phyloP scores from a whole-genome alignment of 2,797 vertebrate species.

The Acipenser transmontanus region DNA sequence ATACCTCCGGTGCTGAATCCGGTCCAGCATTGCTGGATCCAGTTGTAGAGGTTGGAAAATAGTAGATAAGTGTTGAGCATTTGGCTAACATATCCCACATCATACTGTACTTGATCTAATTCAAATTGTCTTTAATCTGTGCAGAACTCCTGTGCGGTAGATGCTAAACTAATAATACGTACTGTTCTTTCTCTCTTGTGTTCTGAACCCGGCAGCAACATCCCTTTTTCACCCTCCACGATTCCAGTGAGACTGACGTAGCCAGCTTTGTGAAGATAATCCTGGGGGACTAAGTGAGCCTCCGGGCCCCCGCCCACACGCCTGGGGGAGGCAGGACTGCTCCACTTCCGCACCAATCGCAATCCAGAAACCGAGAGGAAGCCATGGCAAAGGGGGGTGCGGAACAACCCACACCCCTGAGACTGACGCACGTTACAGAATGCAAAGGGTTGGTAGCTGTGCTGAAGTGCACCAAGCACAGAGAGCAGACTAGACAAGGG shows the following conservation, averaged over 20 bases:
- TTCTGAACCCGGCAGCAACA: conserved; percentile 69
- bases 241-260: conserved; percentile 93
- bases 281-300: conserved; percentile 73
- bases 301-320: conserved; percentile 22
- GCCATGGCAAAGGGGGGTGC: conserved; percentile 5
- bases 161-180: not conserved
- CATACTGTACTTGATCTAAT: too few species aligned
- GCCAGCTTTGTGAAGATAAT: conserved; percentile 90
- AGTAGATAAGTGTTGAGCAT: too few species aligned
- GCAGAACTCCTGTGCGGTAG: not conserved
- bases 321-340: conserved; percentile 37
- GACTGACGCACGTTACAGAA: not conserved
- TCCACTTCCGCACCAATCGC: conserved; percentile 35
- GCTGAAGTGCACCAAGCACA: not conserved
- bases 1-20: too few species aligned
- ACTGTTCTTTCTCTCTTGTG: conserved; percentile 18
- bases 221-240: conserved; percentile 85
- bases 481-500: not conserved
- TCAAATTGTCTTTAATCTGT: too few species aligned
- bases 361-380: conserved; percentile 35
- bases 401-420: not conserved
- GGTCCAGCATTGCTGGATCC: too few species aligned
- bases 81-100: too few species aligned
- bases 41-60: too few species aligned
- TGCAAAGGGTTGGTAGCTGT: not conserved